Conservation (phyloP, 2,797 vertebrate genomes). For the Cottoperca gobio region DNA sequence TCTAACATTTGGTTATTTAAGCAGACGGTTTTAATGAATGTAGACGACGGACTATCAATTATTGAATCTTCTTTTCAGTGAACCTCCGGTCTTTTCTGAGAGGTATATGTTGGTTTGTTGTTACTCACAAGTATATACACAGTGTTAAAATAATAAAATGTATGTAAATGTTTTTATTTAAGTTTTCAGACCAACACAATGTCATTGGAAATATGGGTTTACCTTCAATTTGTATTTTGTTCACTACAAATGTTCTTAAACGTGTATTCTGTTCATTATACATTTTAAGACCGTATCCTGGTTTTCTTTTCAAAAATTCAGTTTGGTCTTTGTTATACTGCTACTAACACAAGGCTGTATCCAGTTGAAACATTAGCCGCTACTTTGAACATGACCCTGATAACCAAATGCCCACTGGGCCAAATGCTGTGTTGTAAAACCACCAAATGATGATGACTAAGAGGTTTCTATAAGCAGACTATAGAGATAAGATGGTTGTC, state of each 20-base stretch:
- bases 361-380: slow-evolving; percentile 70
- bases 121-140: not conserved
- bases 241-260: too few relatives aligned
- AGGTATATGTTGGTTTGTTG: not conserved
- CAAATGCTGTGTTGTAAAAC: slow-evolving; percentile 77
- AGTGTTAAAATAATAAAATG: not conserved
- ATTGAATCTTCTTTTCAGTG: slow-evolving; percentile 1
- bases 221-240: not conserved
- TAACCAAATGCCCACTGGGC: slow-evolving; percentile 77
- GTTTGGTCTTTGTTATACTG: slow-evolving; percentile 12
- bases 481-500: slow-evolving; percentile 54
- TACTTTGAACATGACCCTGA: slow-evolving; percentile 86
- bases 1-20: slow-evolving; percentile 24
- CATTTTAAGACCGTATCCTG: not conserved
- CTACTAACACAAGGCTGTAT: slow-evolving; percentile 25
- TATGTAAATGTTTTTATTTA: not conserved
- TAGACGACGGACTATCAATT: slow-evolving; percentile 3
- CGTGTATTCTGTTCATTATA: not conserved
- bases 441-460: slow-evolving; percentile 74
- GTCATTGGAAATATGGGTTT: not conserved
- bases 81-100: not conserved
- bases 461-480: slow-evolving; percentile 69
- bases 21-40: slow-evolving; percentile 4
- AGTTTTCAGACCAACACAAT: not conserved
- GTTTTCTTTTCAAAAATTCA: slow-evolving; percentile 6